These are phyloP conservation scores for Nothoprocta perdicaria DNA, from an alignment of 2,113 vertebrate species.

Conservation along the genomic window DNA sequence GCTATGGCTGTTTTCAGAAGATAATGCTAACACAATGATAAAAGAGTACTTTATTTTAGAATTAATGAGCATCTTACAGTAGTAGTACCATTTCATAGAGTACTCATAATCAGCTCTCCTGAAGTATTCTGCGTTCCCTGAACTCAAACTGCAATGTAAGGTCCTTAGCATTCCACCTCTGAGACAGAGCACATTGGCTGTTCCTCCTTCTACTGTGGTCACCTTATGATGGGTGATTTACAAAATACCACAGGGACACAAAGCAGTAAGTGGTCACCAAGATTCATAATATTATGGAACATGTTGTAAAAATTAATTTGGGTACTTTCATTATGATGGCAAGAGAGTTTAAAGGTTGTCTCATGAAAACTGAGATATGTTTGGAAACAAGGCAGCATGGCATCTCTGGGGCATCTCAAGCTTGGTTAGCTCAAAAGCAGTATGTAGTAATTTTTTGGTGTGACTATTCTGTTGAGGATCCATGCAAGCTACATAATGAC, in stretches of 20 bases:
- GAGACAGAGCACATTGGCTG: background rate
- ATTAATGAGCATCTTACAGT: background rate
- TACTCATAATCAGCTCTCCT: background rate
- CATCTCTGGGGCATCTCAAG: background rate
- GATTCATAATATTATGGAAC: background rate
- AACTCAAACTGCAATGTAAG: background rate
- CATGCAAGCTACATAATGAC: background rate
- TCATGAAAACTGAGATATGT: background rate
- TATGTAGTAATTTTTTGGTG: background rate
- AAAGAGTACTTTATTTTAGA: background rate
- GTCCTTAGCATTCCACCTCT: background rate
- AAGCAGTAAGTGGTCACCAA: background rate
- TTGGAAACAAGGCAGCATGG: background rate
- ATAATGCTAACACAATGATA: background rate
- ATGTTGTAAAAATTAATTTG: background rate
- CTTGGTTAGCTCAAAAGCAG: background rate
- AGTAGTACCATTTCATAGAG: background rate
- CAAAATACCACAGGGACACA: background rate
- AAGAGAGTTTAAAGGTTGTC: background rate
- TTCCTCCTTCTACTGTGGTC: background rate
- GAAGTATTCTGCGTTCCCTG: background rate
- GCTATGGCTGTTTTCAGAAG: background rate
- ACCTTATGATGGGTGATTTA: background rate
- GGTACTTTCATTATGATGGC: background rate
- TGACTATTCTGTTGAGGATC: slow-evolving; percentile 14